These are phyloP conservation scores for Cavia porcellus DNA, from an alignment of 2,113 vertebrate genomes.

Conservation along the genomic window DNA sequence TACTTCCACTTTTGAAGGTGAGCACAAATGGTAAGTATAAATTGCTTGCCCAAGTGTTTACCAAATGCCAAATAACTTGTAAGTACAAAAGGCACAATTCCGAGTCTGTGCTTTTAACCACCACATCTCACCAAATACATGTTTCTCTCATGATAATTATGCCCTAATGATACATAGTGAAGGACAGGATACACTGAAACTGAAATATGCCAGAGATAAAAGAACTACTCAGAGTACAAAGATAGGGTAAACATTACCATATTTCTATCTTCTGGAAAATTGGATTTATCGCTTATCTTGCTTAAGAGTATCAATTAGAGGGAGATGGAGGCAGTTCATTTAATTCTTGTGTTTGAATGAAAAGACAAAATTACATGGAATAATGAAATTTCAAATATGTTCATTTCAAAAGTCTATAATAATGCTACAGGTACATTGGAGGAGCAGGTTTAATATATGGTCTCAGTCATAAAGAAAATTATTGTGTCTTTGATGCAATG, in stretches of 20 bases:
- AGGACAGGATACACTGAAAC: neutral
- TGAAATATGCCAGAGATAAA: neutral
- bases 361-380: slow-evolving; percentile 27
- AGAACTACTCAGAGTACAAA: neutral
- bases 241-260: neutral
- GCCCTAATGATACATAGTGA: neutral
- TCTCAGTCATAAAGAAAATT: neutral
- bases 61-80: neutral
- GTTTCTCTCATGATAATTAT: neutral
- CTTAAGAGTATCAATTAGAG: neutral
- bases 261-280: neutral
- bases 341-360: neutral
- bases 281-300: neutral
- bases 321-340: neutral
- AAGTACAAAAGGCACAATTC: neutral
- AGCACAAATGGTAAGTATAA: neutral
- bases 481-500: neutral
- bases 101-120: neutral
- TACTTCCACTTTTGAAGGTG: neutral
- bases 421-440: neutral
- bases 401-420: slow-evolving; percentile 45
- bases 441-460: neutral
- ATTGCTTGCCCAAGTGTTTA: neutral
- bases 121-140: neutral
- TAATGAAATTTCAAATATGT: neutral